Evolutionary conservation across 2,888 invertebrate species (phyloP), one percentile per base, ranked within the genome.

Genomic region (Siphlonurus alternatus): DNA sequence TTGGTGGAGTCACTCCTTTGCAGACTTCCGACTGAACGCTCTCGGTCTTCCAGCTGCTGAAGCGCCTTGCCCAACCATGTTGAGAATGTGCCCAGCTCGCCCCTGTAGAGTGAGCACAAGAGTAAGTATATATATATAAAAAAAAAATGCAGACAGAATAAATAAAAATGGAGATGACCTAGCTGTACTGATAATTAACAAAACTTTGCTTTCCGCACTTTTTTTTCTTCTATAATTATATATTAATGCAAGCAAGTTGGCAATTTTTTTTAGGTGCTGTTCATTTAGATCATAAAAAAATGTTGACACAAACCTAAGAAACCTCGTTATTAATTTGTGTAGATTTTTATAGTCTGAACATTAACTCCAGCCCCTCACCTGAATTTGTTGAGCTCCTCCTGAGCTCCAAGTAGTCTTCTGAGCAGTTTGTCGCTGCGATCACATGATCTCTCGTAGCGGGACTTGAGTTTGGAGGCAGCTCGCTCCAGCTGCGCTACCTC

Each of bases 311-410:
- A n/a, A n/a, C n/a, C n/a, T n/a, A n/a, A n/a, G n/a, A n/a, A n/a
- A n/a, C n/a, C n/a, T n/a, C n/a, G n/a, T n/a, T n/a, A n/a, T n/a
- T n/a, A n/a, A n/a, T n/a, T n/a, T n/a, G n/a, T n/a, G n/a, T n/a
- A n/a, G n/a, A n/a, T n/a, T n/a, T n/a, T n/a, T n/a, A n/a, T n/a
- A n/a, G n/a, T n/a, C n/a, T n/a, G n/a, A n/a, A n/a, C n/a, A n/a
- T n/a, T n/a, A n/a, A n/a, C n/a, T n/a, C n/a, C n/a, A n/a, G n/a
- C n/a, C n/a, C n/a, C n/a, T n/a, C 68, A 84, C 83, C 81, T 83
- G 75, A 93, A 85, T 77, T 94, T 94, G 56, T 83, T 84, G n/a
- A 94, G 80, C 73, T 94, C 93, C 73, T 94, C 94, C 66, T 89
- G 83, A 1, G 92, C 90, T 1, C 88, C 83, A 66, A 85, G 82